phyloP scores from a whole-genome alignment of 2,888 invertebrate genomes.

The Cinara cedri region DNA sequence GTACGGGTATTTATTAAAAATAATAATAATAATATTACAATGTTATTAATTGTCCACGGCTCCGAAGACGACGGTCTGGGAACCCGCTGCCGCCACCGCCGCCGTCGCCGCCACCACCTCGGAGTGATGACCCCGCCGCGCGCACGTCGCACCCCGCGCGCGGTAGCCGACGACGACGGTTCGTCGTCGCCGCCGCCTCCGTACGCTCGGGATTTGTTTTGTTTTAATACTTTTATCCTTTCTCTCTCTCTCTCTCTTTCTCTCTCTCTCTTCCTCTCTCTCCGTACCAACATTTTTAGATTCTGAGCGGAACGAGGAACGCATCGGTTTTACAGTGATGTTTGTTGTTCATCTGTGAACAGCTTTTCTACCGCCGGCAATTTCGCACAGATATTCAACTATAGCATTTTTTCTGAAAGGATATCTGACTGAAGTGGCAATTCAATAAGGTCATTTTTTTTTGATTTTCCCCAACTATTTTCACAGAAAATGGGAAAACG shows the following conservation, averaged over 20 bases:
- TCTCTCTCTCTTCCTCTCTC: neutral
- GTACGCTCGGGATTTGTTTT: neutral
- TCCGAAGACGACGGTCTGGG: slow-evolving; percentile 26
- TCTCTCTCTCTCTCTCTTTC: neutral
- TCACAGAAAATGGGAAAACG: too few relatives aligned
- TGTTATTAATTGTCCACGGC: slow-evolving; percentile 52
- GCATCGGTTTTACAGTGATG: too few relatives aligned
- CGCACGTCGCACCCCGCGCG: slow-evolving; percentile 1
- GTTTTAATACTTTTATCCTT: neutral
- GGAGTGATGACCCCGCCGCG: slow-evolving; percentile 43
- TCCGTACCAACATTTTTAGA: neutral
- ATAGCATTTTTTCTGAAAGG: too few relatives aligned
- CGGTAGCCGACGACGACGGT: slow-evolving; percentile 35
- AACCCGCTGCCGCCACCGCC: neutral
- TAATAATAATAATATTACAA: slow-evolving; percentile 42
- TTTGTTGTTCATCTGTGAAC: too few relatives aligned
- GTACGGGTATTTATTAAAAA: slow-evolving; percentile 43
- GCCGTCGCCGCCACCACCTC: slow-evolving; percentile 7
- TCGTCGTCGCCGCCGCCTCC: slow-evolving; percentile 1
- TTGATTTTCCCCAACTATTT: too few relatives aligned
- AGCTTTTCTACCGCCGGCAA: too few relatives aligned
- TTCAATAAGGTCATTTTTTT: too few relatives aligned
- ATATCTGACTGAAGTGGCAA: too few relatives aligned
- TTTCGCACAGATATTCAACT: too few relatives aligned
- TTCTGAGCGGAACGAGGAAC: neutral